These are phyloP conservation scores for Hypanus sabinus DNA, from an alignment of 2,113 vertebrate genomes.

Conservation along the genomic window DNA sequence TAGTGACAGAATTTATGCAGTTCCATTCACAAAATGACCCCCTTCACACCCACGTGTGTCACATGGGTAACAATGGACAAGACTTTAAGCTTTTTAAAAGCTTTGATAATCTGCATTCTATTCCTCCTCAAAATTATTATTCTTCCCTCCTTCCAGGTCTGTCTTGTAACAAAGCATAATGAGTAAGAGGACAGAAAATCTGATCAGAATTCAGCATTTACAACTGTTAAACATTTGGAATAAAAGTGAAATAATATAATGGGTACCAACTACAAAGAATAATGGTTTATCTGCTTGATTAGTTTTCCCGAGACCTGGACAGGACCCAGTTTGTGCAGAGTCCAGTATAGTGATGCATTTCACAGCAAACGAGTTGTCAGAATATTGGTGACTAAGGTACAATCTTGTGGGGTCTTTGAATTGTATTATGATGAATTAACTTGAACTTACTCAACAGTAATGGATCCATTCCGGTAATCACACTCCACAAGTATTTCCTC, in stretches of 20 bases:
- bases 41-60: not conserved
- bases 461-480: not conserved
- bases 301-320: no score
- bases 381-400: not conserved
- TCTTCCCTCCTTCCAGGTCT: not conserved
- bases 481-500: not conserved
- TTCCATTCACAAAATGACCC: not conserved
- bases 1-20: not conserved
- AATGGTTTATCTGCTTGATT: no score
- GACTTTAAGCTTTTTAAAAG: not conserved
- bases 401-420: not conserved
- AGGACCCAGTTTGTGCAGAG: not conserved
- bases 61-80: not conserved
- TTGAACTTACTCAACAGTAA: not conserved
- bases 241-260: not conserved
- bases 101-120: not conserved
- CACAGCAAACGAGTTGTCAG: not conserved
- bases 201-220: not conserved
- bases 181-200: not conserved
- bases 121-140: not conserved
- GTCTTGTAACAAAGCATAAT: not conserved
- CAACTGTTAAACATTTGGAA: not conserved
- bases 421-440: not conserved
- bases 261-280: no score
- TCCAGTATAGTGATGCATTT: no score